Evolutionary conservation across 2,113 vertebrate species (phyloP).

Genomic region (Narcine bancroftii): DNA sequence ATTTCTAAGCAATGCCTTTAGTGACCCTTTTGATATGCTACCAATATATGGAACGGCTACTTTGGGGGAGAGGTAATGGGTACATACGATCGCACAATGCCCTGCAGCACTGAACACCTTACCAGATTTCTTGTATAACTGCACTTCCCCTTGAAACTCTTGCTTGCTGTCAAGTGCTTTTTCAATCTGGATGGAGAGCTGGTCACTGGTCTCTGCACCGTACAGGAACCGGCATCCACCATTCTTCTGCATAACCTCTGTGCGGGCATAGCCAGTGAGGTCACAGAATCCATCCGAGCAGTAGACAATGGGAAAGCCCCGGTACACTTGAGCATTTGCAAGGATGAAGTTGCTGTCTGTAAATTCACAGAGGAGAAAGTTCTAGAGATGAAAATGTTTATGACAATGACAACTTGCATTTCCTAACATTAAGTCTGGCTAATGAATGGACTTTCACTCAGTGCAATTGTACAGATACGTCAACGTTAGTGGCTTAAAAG

Average conservation of each 20-base stretch:
- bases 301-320: constrained; percentile 86
- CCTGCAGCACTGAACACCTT: constrained; percentile 44
- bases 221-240: constrained; percentile 85
- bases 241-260: constrained; percentile 92
- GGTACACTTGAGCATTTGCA: constrained; percentile 78
- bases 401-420: not conserved
- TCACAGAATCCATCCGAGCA: constrained; percentile 94
- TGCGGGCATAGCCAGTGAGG: constrained; percentile 79
- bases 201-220: constrained; percentile 76
- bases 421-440: not conserved
- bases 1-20: not conserved
- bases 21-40: not conserved
- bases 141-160: constrained; percentile 80
- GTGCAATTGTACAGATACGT: not conserved
- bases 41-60: not conserved
- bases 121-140: constrained; percentile 88
- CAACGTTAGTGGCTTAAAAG: not conserved
- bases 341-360: constrained; percentile 95
- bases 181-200: constrained; percentile 66
- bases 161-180: constrained; percentile 80
- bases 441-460: not conserved
- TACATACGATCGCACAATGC: not conserved
- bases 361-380: constrained; percentile 24
- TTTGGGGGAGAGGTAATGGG: not conserved
- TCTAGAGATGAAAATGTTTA: too few relatives aligned